Base-by-base conservation (phyloP, 2,113 vertebrate species). In the Platysternon megacephalum region DNA sequence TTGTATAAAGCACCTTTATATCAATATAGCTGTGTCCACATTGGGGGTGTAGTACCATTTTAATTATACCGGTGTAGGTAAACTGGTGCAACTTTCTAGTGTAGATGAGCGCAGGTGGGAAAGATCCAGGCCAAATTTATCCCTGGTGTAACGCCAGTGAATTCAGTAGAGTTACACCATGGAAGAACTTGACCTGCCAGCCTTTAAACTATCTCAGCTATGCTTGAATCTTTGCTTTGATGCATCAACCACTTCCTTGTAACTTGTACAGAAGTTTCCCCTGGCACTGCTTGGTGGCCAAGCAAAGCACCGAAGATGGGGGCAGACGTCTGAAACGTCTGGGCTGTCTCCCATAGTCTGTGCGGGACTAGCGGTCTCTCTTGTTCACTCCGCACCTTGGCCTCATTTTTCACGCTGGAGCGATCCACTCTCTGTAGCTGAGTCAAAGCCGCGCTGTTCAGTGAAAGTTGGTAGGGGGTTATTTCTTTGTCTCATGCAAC, bases 401-500 rank as follows among this genome's bases (percentile, higher is more conserved):
- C 46, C 86, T 74, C 65, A 6, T 1, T 81, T 89, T 44, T 46
- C 85, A 55, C 44, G 2, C 9, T 78, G 55, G 61, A 90, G 42
- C 5, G 0, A 46, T 72, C 61, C 72, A 29, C 29, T 56, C 68
- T 52, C 19, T 0, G 52, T 88, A 89, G 88, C 89, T 76, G 83
- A 11, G 0, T 74, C 89, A n/a, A 1, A 87, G 84, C 87, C 46
- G 2, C 0, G 0, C 80, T 0, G 1, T 86, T 91, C 79, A 11
- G 0, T 35, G 51, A 79, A 87, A 92, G 79, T 94, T 82, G 65
- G n/a, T 0, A 1, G 84, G 80, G 82, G n/a, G 88, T 85, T 53
- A 89, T 95, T 79, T 17, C 44, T 93, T 84, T 14, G 83, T 61
- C 53, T 92, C 55, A 32, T 95, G 86, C 94, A 92, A 35, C 39